Evolutionary conservation across 1,140 invertebrate species (phyloP).

Genomic region (Muscidifurax raptorellus): DNA sequence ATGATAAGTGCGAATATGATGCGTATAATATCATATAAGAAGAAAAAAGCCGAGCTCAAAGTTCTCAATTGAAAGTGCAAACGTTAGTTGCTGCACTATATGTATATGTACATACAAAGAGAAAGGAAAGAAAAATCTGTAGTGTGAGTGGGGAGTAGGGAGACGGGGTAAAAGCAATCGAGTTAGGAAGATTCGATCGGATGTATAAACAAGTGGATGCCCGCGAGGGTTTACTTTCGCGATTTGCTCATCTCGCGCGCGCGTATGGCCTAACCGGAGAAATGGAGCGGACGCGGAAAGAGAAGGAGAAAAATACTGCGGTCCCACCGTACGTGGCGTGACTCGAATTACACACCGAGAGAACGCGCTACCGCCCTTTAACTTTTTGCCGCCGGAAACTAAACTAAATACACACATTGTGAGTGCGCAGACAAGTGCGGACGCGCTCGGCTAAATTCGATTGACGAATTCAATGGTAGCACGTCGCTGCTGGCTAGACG

Average conservation of each 20-base stretch:
- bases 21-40: slow-evolving; percentile 3
- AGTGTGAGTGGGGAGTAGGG: background rate
- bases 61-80: slow-evolving; percentile 32
- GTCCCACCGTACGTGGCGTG: slow-evolving; percentile 53
- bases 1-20: slow-evolving; percentile 12
- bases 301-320: slow-evolving; percentile 51
- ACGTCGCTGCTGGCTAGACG: slow-evolving; percentile 10
- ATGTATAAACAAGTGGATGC: slow-evolving; percentile 61
- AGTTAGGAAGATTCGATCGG: slow-evolving; percentile 69
- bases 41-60: background rate
- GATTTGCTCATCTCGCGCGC: slow-evolving; percentile 48
- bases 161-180: slow-evolving; percentile 59
- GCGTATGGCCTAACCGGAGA: background rate
- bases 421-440: background rate
- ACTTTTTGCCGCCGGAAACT: slow-evolving; percentile 27
- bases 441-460: slow-evolving; percentile 11
- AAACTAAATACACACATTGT: slow-evolving; percentile 42
- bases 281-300: slow-evolving; percentile 49
- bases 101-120: slow-evolving; percentile 8
- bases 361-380: background rate
- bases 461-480: slow-evolving; percentile 29
- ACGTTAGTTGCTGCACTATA: slow-evolving; percentile 1
- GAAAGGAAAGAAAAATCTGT: slow-evolving; percentile 13
- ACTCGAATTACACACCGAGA: slow-evolving; percentile 58
- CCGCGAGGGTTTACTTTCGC: slow-evolving; percentile 63